Evolutionary conservation across 2,888 invertebrate genomes (phyloP).

Genomic region (Drosophila anomelani): DNA sequence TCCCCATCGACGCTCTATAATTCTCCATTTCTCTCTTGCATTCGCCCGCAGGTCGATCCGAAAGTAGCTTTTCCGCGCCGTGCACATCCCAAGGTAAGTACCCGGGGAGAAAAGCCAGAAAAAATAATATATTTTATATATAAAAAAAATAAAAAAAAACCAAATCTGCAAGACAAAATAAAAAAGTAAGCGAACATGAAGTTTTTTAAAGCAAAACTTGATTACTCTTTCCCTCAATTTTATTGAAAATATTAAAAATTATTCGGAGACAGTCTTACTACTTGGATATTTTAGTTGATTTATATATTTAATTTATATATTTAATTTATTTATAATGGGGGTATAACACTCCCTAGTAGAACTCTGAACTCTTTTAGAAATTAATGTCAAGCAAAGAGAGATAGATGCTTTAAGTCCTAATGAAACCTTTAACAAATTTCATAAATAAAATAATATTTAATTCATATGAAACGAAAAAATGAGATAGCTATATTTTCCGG

Average conservation of each 20-base stretch:
- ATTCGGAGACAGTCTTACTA: fast-evolving
- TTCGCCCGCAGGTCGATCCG: slow-evolving; percentile 95
- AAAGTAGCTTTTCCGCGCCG: slow-evolving; percentile 99
- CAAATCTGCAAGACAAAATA: slow-evolving; percentile 3
- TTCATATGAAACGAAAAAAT: background rate
- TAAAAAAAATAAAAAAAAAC: background rate
- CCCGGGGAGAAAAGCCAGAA: slow-evolving; percentile 14
- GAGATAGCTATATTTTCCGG: background rate
- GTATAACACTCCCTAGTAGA: background rate
- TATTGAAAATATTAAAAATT: background rate
- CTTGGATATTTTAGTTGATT: fast-evolving
- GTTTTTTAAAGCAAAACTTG: background rate
- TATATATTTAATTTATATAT: too few relatives aligned
- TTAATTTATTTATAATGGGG: background rate
- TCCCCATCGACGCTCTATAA: slow-evolving; percentile 16
- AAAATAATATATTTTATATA: background rate
- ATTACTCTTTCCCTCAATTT: background rate
- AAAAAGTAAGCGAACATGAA: background rate
- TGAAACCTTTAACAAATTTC: background rate
- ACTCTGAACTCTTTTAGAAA: background rate
- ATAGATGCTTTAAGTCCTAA: background rate
- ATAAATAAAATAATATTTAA: background rate
- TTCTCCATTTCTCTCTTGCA: slow-evolving; percentile 8
- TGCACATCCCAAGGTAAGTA: slow-evolving; percentile 98
- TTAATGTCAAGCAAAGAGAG: background rate